These are phyloP conservation scores for Salvelinus sp. DNA, from an alignment of 2,113 vertebrate genomes.

Conservation along the genomic window DNA sequence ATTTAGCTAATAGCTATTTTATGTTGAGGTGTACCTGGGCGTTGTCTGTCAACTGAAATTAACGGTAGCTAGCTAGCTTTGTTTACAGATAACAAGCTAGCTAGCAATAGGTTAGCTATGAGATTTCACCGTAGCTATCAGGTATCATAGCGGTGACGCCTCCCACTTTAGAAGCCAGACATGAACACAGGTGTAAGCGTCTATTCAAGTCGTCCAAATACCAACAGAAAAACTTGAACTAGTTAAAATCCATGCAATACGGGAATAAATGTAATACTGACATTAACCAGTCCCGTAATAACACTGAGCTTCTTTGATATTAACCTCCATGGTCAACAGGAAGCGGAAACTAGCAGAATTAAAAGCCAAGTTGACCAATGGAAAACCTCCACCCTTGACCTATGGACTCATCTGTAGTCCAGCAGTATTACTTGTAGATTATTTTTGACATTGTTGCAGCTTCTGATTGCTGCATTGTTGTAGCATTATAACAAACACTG, in stretches of 20 bases:
- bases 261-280: neutral
- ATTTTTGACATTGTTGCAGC: too few relatives aligned
- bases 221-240: neutral
- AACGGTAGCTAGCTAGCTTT: neutral
- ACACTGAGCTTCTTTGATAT: neutral
- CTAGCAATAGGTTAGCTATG: neutral
- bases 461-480: too few relatives aligned
- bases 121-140: neutral
- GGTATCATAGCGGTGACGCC: neutral
- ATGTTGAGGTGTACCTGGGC: neutral
- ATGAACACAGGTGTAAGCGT: conserved; percentile 12
- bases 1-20: too few relatives aligned
- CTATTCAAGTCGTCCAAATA: neutral
- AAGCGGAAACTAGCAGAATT: conserved; percentile 40
- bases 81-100: conserved; percentile 2
- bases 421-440: too few relatives aligned
- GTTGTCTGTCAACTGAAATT: neutral
- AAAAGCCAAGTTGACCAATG: too few relatives aligned
- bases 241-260: neutral
- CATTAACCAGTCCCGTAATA: neutral
- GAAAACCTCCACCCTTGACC: too few relatives aligned
- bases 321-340: conserved; percentile 39
- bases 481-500: too few relatives aligned
- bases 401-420: too few relatives aligned
- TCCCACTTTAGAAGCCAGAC: conserved; percentile 6